Base-by-base conservation (phyloP, 2,888 invertebrate species). In the Poecilus cupreus region DNA sequence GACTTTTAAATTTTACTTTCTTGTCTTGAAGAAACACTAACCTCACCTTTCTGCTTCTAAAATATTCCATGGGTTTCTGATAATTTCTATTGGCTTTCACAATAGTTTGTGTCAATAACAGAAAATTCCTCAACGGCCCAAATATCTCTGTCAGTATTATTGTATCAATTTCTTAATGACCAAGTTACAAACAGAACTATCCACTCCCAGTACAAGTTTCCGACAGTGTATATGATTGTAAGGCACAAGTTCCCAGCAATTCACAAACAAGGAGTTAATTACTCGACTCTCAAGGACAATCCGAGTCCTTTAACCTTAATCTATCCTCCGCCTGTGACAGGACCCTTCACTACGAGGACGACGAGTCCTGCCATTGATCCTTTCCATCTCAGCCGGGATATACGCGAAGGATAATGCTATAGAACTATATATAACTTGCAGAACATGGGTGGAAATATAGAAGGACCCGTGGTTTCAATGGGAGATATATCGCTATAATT, bases 251-350 rank as follows among this genome's bases (percentile, higher is more conserved):
- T 20, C 24, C 37, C 16, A 68, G 32, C 64, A 68, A 68, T 68
- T 68, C 64, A 37, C 64, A 68, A 68, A 72, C 72, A 72, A 72
- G 72, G 46, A 46, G 72, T 72, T 72, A 72, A 72, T 72, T 72
- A 72, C 22, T 10, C 72, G 72, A 18, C 39, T 46, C 43, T 72
- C 46, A 72, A 72, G 72, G 72, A 72, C 72, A 72, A 72, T 72
- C 22, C 46, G 46, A 72, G 46, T 72, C 72, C 72, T 72, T 46
- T 43, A 46, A 24, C 72, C 72, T 72, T 72, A 22, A 72, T 72
- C 43, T n/a, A 68, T 72, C 72, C 5, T 43, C 43, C 72, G 46
- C 20, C 32, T 46, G 43, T 37, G 46, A 46, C 72, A 60, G 64
- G 22, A 43, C 46, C 46, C 72, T 72, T 68, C 64, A 68, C 32